Conservation (phyloP, 2,888 invertebrate species). For the Lissonota sp. region DNA sequence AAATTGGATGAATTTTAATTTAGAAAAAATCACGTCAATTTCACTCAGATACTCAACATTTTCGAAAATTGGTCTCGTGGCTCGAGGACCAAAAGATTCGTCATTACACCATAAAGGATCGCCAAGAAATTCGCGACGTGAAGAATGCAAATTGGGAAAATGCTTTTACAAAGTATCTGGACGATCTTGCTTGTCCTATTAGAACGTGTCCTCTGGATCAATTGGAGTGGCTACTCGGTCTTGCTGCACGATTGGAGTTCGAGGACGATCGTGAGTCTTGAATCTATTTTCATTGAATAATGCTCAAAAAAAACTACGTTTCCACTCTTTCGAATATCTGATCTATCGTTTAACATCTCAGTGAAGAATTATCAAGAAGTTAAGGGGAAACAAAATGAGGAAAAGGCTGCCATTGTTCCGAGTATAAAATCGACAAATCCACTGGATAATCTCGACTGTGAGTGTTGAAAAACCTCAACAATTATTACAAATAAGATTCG, state of each 20-base stretch:
- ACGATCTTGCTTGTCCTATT: conserved; percentile 90
- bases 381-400: conserved; percentile 85
- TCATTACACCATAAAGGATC: conserved; percentile 93
- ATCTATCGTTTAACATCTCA: conserved; percentile 77
- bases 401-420: conserved; percentile 87
- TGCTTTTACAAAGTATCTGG: conserved; percentile 90
- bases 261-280: conserved; percentile 89
- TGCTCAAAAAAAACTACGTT: conserved; percentile 16
- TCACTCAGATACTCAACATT: conserved; percentile 90
- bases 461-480: conserved; percentile 81
- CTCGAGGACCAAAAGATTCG: conserved; percentile 97
- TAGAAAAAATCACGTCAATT: conserved; percentile 24
- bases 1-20: conserved; percentile 1
- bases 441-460: conserved; percentile 94
- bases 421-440: conserved; percentile 92
- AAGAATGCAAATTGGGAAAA: conserved; percentile 89
- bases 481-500: conserved; percentile 14
- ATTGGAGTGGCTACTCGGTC: conserved; percentile 93
- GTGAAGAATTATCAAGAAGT: conserved; percentile 87
- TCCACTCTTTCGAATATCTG: conserved; percentile 15
- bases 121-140: conserved; percentile 89
- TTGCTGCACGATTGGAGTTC: conserved; percentile 93
- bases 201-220: conserved; percentile 87
- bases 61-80: conserved; percentile 94
- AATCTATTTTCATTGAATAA: conserved; percentile 4